These are phyloP conservation scores for Danio kyathit DNA, from an alignment of 2,797 vertebrate species.

Conservation along the genomic window DNA sequence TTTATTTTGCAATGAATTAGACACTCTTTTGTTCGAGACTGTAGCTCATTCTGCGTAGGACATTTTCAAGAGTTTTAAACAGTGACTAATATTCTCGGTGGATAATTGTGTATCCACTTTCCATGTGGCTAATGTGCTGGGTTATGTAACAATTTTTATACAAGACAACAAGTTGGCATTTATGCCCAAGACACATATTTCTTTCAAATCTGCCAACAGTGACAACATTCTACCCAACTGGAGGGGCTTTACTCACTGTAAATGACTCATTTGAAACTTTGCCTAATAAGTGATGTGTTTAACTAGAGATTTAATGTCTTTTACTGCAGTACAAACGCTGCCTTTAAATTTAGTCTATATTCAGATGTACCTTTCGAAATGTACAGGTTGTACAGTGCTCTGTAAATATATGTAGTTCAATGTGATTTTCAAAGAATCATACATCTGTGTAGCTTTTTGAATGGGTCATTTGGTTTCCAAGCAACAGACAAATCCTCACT, in stretches of 20 bases:
- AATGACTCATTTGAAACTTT: too few species aligned
- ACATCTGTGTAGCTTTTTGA: constrained; percentile 29
- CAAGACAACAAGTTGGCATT: neutral
- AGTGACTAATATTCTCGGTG: constrained; percentile 13
- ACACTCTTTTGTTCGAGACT: neutral
- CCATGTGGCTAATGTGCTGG: neutral
- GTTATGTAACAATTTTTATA: constrained; percentile 1
- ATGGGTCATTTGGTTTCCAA: constrained; percentile 50
- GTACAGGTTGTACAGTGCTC: too few species aligned
- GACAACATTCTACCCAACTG: too few species aligned
- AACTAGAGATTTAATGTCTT: too few species aligned
- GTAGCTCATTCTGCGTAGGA: neutral
- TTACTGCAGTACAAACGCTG: too few species aligned
- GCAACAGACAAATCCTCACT: constrained; percentile 43
- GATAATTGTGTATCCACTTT: neutral
- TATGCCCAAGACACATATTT: neutral
- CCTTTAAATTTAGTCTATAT: too few species aligned
- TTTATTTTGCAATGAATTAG: constrained; percentile 2
- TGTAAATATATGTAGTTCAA: neutral
- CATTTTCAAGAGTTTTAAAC: constrained; percentile 12
- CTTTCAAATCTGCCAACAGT: too few species aligned
- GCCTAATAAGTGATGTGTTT: too few species aligned
- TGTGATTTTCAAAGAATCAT: constrained; percentile 17
- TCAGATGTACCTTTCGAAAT: too few species aligned
- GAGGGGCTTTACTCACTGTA: too few species aligned